phyloP scores from a whole-genome alignment of 1,140 invertebrate genomes.

The Papilio polyxenes region DNA sequence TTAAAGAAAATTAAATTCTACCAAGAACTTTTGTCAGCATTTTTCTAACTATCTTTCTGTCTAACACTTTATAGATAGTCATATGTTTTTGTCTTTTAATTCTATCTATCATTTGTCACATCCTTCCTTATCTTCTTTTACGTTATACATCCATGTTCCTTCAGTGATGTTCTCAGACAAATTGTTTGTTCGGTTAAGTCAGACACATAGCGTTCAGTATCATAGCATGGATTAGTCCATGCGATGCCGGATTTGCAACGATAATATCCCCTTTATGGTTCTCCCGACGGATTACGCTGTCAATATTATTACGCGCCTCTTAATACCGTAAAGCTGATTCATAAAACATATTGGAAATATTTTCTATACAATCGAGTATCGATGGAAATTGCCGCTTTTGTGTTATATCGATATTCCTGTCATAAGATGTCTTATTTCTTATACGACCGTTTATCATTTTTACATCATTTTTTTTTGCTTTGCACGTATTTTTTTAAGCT shows the following conservation, averaged over 20 bases:
- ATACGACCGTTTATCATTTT: neutral
- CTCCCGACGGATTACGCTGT: conserved; percentile 68
- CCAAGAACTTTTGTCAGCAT: too few relatives aligned
- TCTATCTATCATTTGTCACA: too few relatives aligned
- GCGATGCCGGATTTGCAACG: conserved; percentile 68
- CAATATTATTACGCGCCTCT: conserved; percentile 77
- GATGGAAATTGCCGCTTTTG: conserved; percentile 48
- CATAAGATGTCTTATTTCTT: conserved; percentile 34
- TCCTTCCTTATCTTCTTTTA: too few relatives aligned
- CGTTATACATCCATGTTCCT: too few relatives aligned
- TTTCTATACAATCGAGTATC: conserved; percentile 53
- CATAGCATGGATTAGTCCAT: conserved; percentile 56
- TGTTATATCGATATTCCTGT: conserved; percentile 40
- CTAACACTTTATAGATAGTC: too few relatives aligned
- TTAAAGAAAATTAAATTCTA: too few relatives aligned
- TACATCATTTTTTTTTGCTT: neutral
- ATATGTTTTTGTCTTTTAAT: too few relatives aligned
- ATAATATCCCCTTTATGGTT: conserved; percentile 71
- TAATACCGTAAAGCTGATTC: conserved; percentile 76
- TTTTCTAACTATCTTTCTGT: too few relatives aligned
- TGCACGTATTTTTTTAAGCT: too few relatives aligned
- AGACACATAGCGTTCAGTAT: conserved; percentile 2
- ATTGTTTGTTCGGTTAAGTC: too few relatives aligned
- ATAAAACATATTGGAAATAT: conserved; percentile 76
- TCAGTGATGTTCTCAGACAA: neutral